Conservation (phyloP, 2,113 vertebrate genomes). For the Pagrus major region DNA sequence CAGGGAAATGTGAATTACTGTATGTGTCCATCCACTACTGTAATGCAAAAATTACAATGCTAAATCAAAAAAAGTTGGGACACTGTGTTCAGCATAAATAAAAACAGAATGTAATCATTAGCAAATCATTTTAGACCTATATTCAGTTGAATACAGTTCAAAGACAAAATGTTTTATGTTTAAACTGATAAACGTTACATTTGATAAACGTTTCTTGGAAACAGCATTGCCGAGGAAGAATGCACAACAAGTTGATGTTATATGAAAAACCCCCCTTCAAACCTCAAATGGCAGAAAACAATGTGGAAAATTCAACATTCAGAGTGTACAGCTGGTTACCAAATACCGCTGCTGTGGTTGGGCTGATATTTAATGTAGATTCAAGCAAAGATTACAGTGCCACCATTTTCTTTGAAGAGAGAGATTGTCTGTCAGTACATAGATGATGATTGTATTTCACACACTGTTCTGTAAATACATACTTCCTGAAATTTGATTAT, state of each 20-base stretch:
- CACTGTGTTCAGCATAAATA: no score
- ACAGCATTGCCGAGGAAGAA: neutral
- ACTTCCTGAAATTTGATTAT: slow-evolving; percentile 4
- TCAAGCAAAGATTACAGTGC: neutral
- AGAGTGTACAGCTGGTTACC: neutral
- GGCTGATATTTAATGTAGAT: neutral
- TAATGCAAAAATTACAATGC: neutral
- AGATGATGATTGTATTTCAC: neutral
- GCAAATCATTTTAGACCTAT: no score
- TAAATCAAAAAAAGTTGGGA: no score
- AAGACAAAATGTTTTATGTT: no score
- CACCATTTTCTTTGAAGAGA: neutral
- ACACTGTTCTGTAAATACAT: neutral
- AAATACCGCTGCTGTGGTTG: neutral
- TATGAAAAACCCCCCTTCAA: neutral
- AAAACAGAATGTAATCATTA: no score
- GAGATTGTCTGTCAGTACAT: neutral
- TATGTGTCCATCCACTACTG: neutral
- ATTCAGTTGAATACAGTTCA: no score
- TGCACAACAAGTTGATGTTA: neutral
- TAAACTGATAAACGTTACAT: no score
- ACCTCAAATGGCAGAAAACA: neutral
- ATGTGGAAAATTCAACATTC: neutral
- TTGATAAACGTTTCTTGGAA: no score
- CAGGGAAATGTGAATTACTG: neutral